Evolutionary conservation across 2,888 invertebrate genomes (phyloP), one percentile per base, ranked within the genome.

Genomic region (Ypsolopha sequella): DNA sequence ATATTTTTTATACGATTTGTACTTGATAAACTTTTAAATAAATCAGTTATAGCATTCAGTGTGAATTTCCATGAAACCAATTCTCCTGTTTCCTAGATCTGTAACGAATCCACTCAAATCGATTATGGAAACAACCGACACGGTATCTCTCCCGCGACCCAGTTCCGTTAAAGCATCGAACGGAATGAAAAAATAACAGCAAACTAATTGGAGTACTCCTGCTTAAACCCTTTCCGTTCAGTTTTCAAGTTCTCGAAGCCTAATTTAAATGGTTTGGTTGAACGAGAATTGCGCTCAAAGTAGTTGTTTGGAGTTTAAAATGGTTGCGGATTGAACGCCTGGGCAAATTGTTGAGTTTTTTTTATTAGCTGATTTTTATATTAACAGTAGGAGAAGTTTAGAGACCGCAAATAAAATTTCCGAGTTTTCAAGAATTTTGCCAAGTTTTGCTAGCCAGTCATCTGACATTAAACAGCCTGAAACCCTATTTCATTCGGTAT

Each of bases 171-270:
- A 66, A 68, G 59, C 68, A 63, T 55, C 60, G 71, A 69, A 61
- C 64, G 75, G 61, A 84, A 84, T 81, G 70, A 71, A 85, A 85
- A 84, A 85, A 85, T 85, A 84, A 84, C 85, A 84, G 79, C 79
- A 73, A 80, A 75, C 80, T 85, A 85, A 86, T 86, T 86, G 85
- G 81, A 75, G 63, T 69, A 75, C 79, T 80, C 74, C 75, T 74
- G 77, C 71, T 74, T 72, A 76, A 81, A 78, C 81, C 82, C 82
- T 70, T 82, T 84, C 41, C 78, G 73, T 78, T 79, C 70, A 70
- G 70, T 77, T 80, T 74, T 74, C 78, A 76, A 85, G 82, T 81
- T 80, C 80, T 78, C 77, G 36, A 77, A 62, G 68, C 73, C 76
- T 82, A 82, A 84, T 84, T 85, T 84, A 82, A 84, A 82, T 75